Evolutionary conservation across 1,140 invertebrate genomes (phyloP).

Genomic region (Phortica variegata): DNA sequence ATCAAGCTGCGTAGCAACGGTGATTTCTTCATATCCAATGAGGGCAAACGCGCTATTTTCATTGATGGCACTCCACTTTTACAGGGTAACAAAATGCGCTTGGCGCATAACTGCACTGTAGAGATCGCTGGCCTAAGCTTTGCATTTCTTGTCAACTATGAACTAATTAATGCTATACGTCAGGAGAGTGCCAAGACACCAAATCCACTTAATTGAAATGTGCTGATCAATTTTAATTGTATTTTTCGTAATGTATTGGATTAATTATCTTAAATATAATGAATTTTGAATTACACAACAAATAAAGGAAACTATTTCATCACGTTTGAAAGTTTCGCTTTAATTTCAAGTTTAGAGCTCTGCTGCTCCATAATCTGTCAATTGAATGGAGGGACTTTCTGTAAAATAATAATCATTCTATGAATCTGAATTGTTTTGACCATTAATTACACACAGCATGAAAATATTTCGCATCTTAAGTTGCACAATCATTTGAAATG

Average conservation of each 20-base stretch:
- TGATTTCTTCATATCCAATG: conserved; percentile 91
- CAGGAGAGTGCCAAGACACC: conserved; percentile 77
- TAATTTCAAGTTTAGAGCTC: too few relatives aligned
- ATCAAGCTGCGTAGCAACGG: conserved; percentile 89
- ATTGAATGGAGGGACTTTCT: too few relatives aligned
- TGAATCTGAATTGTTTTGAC: too few relatives aligned
- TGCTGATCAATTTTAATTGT: conserved; percentile 1
- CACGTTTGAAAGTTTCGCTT: too few relatives aligned
- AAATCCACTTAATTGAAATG: conserved; percentile 56
- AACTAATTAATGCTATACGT: conserved; percentile 81
- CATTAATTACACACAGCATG: too few relatives aligned
- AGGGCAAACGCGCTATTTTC: conserved; percentile 92
- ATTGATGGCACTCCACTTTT: conserved; percentile 90
- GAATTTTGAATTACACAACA: neutral
- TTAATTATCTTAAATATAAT: neutral
- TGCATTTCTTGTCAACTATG: conserved; percentile 91
- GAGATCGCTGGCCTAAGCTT: conserved; percentile 90
- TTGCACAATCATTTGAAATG: too few relatives aligned
- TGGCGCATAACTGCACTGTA: conserved; percentile 92
- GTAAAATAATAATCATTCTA: too few relatives aligned
- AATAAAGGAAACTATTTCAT: neutral
- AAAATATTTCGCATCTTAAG: too few relatives aligned
- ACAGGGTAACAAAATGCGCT: conserved; percentile 79
- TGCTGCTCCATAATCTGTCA: too few relatives aligned
- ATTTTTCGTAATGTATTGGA: neutral